Base-by-base conservation (phyloP, 2,113 vertebrate species). In the Athene noctua region DNA sequence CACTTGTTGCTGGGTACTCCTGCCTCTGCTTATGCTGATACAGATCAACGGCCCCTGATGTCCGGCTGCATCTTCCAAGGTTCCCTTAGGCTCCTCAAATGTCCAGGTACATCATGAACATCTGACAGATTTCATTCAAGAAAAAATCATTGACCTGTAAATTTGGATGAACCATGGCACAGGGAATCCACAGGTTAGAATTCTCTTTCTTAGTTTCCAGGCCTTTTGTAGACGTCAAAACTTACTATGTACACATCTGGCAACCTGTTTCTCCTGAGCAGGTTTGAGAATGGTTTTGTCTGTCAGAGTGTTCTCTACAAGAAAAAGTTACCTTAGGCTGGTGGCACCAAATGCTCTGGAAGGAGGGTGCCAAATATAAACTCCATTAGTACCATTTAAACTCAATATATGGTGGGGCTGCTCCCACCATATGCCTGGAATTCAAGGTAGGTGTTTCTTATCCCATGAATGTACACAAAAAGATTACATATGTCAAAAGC, bases 301-400 rank as follows among this genome's bases (percentile, higher is more conserved):
- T 57, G 30, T 67, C 51, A 52, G 27, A 46, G 9, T 18, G 10
- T 32, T 5, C 12, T 72, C 57, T 80, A 13, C 40, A 66, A 65
- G 27, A 9, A 15, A 58, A 80, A 92, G 11, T 54, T 78, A 46
- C 44, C 19, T 61, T 57, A 68, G 8, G 49, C 30, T 70, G 68
- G 13, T 52, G 22, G 12, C 59, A 55, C 38, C 29, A 80, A 88
- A 54, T 0, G 0, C 9, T 49, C 30, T 75, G 44, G 4, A 25
- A 40, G 19, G 7, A n/a, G 13, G 15, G 15, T 75, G 34, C 10
- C 27, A 3, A 51, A 6, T 20, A 49, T 38, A 63, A 70, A 38
- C 4, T 73, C 26, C 14, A 11, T 26, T 58, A 22, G 11, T 32
- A 54, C 3, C 20, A 34, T 55, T 55, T 57, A 55, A 57, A 5